These are phyloP conservation scores for Heliconius hewitsoni DNA, from an alignment of 1,140 invertebrate species.

Conservation along the genomic window DNA sequence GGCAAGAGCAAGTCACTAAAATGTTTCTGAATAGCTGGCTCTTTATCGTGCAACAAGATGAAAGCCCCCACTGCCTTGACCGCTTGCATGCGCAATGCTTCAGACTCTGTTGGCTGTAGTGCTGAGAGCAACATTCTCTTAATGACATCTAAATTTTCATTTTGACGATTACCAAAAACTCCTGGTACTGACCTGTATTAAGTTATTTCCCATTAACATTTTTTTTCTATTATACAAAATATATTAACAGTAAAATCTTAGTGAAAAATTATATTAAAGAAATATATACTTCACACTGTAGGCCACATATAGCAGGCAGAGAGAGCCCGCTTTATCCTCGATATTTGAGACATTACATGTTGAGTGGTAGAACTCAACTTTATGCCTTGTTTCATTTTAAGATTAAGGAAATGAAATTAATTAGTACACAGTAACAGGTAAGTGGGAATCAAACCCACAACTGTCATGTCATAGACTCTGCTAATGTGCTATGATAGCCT, in stretches of 20 bases:
- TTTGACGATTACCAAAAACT: slow-evolving; percentile 97
- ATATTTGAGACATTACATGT: too few species aligned
- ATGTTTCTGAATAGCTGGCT: slow-evolving; percentile 92
- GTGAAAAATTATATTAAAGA: background rate
- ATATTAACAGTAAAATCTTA: slow-evolving; percentile 5
- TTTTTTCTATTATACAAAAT: slow-evolving; percentile 5
- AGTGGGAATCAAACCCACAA: too few species aligned
- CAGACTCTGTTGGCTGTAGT: slow-evolving; percentile 86
- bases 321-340: too few species aligned
- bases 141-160: slow-evolving; percentile 94
- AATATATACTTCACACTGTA: too few species aligned
- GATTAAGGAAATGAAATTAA: too few species aligned
- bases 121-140: slow-evolving; percentile 96
- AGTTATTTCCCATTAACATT: background rate
- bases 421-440: too few species aligned
- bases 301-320: too few species aligned
- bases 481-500: too few species aligned
- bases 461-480: too few species aligned
- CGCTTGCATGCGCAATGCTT: slow-evolving; percentile 90
- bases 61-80: slow-evolving; percentile 94
- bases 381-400: too few species aligned
- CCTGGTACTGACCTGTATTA: slow-evolving; percentile 91
- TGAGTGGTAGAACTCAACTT: too few species aligned
- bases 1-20: slow-evolving; percentile 92
- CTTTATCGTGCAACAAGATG: slow-evolving; percentile 94